A percentile compares a stretch with the other conserved stretches of the same genome.
phyloP scores from a whole-genome alignment of 2,888 invertebrate genomes.

The Drosophila mayaguana region DNA sequence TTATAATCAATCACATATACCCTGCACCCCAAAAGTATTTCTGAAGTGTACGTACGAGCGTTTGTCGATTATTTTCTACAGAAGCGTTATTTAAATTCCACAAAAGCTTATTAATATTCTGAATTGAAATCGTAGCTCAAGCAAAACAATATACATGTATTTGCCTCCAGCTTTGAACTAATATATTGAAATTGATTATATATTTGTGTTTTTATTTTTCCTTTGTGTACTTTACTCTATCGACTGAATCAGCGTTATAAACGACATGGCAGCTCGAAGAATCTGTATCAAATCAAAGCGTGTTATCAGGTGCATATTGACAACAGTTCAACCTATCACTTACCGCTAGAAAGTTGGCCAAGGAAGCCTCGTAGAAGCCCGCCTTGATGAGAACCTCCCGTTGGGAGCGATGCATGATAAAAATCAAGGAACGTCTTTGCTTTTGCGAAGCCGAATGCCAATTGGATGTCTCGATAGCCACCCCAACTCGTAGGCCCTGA shows the following conservation, averaged over 20 bases:
- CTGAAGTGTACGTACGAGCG: neutral
- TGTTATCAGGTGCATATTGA: neutral
- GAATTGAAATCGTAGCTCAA: neutral
- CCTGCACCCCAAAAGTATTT: neutral
- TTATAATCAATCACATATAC: neutral
- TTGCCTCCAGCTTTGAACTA: too few species aligned
- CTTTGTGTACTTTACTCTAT: slow-evolving; percentile 56
- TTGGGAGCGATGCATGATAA: slow-evolving; percentile 80
- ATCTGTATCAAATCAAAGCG: slow-evolving; percentile 59
- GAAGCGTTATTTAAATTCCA: too few species aligned
- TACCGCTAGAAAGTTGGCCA: slow-evolving; percentile 82
- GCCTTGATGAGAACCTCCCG: slow-evolving; percentile 76
- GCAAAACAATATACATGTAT: neutral
- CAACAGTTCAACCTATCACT: slow-evolving; percentile 15
- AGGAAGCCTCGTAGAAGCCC: slow-evolving; percentile 82
- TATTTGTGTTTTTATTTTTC: neutral
- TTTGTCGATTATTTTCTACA: neutral
- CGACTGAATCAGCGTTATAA: slow-evolving; percentile 81
- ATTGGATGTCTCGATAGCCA: slow-evolving; percentile 75
- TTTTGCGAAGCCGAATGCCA: slow-evolving; percentile 80
- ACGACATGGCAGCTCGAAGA: slow-evolving; percentile 74
- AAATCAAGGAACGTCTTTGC: slow-evolving; percentile 68
- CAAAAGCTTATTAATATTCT: neutral
- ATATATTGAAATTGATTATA: too few species aligned
- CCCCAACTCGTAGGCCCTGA: slow-evolving; percentile 78